Evolutionary conservation across 2,113 vertebrate species (phyloP), one percentile per base, ranked within the genome.

Genomic region (Diphyllodes magnificus): DNA sequence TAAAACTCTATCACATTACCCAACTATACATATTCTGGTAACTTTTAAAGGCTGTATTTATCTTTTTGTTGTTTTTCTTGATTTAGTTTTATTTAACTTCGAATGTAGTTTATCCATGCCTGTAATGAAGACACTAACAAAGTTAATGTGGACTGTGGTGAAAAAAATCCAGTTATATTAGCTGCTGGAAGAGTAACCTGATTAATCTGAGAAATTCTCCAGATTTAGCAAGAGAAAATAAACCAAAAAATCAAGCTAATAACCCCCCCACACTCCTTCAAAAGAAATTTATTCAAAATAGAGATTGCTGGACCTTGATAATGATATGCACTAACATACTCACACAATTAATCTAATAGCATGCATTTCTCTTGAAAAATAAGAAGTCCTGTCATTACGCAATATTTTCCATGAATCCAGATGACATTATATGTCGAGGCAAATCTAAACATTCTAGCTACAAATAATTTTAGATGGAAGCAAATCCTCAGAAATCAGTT

Each of bases 181-280:
- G 18, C 30, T 60, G 4, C 27, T 85, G 21, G 7, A 30, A 88
- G 1, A 88, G 2, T 33, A 79, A 65, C 18, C 7, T 75, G 19
- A 75, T 35, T 79, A 69, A 61, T 40, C 35, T 44, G 12, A 88
- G 12, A 28, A 90, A 66, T 88, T 57, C 51, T 82, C 30, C n/a
- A 61, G 23, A 61, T 64, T 60, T 51, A 78, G 2, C 17, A 60
- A 31, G 19, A 10, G 16, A 57, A 61, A 77, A 14, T 11, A 61
- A 59, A 69, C 1, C 42, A 59, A 16, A 13, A 14, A 25, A 13
- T 15, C 15, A 59, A 83, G 12, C 2, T 31, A 40, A 42, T 28
- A 60, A 45, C 15, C 5, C 0, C 1, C 3, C 1, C 3, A 39
- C 3, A 22, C 3, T 6, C 12, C 9, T 60, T 51, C 39, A 57